These are phyloP conservation scores for Dissostichus mawsoni DNA, from an alignment of 2,113 vertebrate species.

Conservation along the genomic window DNA sequence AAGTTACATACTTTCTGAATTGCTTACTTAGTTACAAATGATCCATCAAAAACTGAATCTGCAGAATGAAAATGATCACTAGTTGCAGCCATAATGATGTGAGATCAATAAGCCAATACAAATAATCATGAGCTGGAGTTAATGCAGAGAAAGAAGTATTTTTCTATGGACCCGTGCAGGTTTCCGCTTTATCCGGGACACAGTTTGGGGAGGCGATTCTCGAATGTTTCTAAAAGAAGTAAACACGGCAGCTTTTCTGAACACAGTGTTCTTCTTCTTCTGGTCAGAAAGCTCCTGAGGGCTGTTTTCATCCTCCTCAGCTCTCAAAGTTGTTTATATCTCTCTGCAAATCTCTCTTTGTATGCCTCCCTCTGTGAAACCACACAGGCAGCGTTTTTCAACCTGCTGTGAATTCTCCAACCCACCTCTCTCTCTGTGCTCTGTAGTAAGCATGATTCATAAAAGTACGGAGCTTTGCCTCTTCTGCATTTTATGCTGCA, in stretches of 20 bases:
- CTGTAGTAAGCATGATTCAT: neutral
- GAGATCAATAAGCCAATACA: too few relatives aligned
- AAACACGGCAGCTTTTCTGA: conserved; percentile 50
- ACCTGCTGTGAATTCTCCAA: conserved; percentile 32
- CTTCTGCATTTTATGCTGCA: neutral
- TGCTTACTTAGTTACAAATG: too few relatives aligned
- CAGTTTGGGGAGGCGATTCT: conserved; percentile 36
- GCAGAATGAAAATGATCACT: too few relatives aligned
- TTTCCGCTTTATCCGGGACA: conserved; percentile 30
- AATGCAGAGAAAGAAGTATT: neutral
- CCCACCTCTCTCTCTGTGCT: conserved; percentile 1
- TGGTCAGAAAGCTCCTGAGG: conserved; percentile 63
- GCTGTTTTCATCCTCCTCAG: conserved; percentile 49
- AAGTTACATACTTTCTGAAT: too few relatives aligned
- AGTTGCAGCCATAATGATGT: too few relatives aligned
- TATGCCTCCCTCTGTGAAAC: conserved; percentile 41
- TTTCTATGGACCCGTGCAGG: conserved; percentile 15
- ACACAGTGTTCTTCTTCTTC: conserved; percentile 28
- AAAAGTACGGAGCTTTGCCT: neutral
- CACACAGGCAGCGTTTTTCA: conserved; percentile 30
- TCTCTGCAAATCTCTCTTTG: conserved; percentile 31
- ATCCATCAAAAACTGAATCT: too few relatives aligned
- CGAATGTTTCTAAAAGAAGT: conserved; percentile 30
- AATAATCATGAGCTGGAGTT: neutral
- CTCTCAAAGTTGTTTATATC: conserved; percentile 59